Conservation (phyloP, 2,797 vertebrate genomes). For the Chelon labrosus region DNA sequence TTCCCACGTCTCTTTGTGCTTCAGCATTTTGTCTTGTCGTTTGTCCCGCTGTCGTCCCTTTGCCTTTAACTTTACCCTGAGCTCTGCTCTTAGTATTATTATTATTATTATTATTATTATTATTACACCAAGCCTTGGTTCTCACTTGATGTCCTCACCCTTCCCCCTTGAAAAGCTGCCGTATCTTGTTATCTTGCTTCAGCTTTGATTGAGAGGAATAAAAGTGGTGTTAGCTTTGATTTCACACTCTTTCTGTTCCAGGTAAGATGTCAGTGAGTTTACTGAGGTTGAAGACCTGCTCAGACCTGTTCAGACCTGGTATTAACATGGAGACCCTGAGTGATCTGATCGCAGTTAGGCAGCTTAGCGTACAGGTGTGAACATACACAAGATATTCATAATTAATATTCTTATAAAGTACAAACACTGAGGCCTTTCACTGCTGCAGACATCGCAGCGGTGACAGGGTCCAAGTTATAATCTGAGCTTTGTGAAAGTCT, state of each 20-base stretch:
- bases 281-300: not conserved
- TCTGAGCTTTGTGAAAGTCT: no score
- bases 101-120: no score
- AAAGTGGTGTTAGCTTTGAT: constrained; percentile 3
- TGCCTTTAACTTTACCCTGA: constrained; percentile 28
- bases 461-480: no score
- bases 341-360: no score
- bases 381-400: no score
- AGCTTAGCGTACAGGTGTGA: no score
- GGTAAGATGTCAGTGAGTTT: constrained; percentile 20
- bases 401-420: no score
- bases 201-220: constrained; percentile 4
- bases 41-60: constrained; percentile 41
- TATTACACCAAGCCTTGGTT: constrained; percentile 26
- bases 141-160: constrained; percentile 20
- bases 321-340: no score
- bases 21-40: constrained; percentile 49
- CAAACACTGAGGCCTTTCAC: no score
- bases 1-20: constrained; percentile 41
- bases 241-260: constrained; percentile 13
- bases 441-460: no score
- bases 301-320: not conserved
- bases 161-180: constrained; percentile 4
- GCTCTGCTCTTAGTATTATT: constrained; percentile 14
- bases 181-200: not conserved